These are phyloP conservation scores for Papilio elwesi DNA, from an alignment of 2,888 invertebrate genomes.

Conservation along the genomic window DNA sequence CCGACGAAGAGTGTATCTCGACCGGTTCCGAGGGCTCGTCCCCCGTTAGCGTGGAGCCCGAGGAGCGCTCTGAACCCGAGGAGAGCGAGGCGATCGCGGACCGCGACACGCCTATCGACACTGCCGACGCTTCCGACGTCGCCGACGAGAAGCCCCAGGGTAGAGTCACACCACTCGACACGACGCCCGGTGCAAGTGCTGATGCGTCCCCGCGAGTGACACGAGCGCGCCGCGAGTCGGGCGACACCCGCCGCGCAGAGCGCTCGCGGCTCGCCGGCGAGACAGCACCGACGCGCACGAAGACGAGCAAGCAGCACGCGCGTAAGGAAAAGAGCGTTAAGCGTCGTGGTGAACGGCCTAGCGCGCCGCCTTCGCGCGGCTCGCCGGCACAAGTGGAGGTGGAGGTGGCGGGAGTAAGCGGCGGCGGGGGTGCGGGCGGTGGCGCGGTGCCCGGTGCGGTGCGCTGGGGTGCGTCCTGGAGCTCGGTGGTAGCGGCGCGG, in stretches of 20 bases:
- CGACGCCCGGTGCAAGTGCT: constrained; percentile 39
- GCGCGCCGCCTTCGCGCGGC: constrained; percentile 45
- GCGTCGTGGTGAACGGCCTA: constrained; percentile 47
- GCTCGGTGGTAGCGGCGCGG: constrained; percentile 71
- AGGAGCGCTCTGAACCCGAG: constrained; percentile 45
- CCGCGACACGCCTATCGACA: constrained; percentile 36
- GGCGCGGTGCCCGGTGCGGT: constrained; percentile 57
- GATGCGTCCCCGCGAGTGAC: constrained; percentile 42
- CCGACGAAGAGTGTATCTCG: constrained; percentile 55
- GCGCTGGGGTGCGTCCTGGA: constrained; percentile 57
- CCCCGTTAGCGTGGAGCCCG: constrained; percentile 49
- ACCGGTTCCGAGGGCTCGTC: constrained; percentile 56
- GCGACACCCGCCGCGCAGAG: constrained; percentile 45
- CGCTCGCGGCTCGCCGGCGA: constrained; percentile 40
- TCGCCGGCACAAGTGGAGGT: constrained; percentile 45
- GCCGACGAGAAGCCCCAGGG: constrained; percentile 24
- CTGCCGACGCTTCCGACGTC: constrained; percentile 35
- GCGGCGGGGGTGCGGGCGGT: constrained; percentile 58
- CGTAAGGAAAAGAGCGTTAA: constrained; percentile 50
- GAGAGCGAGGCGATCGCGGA: constrained; percentile 44
- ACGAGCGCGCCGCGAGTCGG: constrained; percentile 43
- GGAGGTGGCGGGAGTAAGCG: constrained; percentile 53
- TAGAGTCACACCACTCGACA: constrained; percentile 35
- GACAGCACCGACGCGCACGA: constrained; percentile 39
- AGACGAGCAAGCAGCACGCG: constrained; percentile 37